Percentiles rank a stretch among this genome's conserved stretches.
phyloP scores from a whole-genome alignment of 64 coral and sea anemone species.

The Hydrozoanthus tunicans region DNA sequence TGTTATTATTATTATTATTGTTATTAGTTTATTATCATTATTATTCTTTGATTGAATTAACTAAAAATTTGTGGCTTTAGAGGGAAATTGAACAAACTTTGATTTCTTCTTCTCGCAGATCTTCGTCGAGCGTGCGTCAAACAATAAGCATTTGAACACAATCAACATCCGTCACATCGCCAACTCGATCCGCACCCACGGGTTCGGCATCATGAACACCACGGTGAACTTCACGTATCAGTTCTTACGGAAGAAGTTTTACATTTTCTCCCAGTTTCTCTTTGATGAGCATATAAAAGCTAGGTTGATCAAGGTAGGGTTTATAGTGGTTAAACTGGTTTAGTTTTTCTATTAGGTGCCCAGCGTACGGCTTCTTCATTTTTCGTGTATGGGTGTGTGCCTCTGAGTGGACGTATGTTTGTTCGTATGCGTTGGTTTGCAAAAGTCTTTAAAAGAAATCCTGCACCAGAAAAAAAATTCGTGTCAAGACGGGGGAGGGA shows the following conservation, averaged over 20 bases:
- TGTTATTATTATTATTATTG: too few relatives aligned
- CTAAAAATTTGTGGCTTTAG: too few relatives aligned
- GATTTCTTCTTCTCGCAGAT: slow-evolving; percentile 61
- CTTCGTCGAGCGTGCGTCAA: slow-evolving; percentile 91
- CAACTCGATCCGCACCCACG: slow-evolving; percentile 96
- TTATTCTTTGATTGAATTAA: too few relatives aligned
- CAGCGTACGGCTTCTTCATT: background rate
- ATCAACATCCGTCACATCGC: slow-evolving; percentile 99
- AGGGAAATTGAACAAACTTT: too few relatives aligned
- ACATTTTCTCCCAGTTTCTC: slow-evolving; percentile 98
- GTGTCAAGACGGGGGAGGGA: too few relatives aligned
- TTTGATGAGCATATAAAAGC: slow-evolving; percentile 99
- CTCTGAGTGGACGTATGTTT: background rate
- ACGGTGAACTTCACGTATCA: slow-evolving; percentile 99
- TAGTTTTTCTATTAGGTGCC: background rate
- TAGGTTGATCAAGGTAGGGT: slow-evolving; percentile 91
- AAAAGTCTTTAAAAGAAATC: slow-evolving; percentile 9
- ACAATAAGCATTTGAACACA: slow-evolving; percentile 98
- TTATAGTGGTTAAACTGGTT: background rate
- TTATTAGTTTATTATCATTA: too few relatives aligned
- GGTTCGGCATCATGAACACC: slow-evolving; percentile 98
- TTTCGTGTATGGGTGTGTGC: slow-evolving; percentile 1
- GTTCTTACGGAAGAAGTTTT: slow-evolving; percentile 98
- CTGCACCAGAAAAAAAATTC: background rate
- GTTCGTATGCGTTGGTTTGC: slow-evolving; percentile 2